These are phyloP conservation scores for Rhodinocichla rosea DNA, from an alignment of 2,113 vertebrate species.

Conservation along the genomic window DNA sequence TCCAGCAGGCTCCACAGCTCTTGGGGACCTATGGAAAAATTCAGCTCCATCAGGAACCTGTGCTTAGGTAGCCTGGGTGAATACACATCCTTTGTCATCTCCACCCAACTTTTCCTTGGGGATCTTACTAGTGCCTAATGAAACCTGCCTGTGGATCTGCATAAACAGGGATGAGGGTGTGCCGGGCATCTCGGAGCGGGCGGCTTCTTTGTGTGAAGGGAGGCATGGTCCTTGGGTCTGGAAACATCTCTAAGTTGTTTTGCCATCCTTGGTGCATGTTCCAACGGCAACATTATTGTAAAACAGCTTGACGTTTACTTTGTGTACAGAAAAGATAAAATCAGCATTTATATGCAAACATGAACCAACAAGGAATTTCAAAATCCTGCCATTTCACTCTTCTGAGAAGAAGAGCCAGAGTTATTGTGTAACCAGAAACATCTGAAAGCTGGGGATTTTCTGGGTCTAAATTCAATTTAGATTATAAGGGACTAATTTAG, in stretches of 20 bases:
- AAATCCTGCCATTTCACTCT: conserved; percentile 60
- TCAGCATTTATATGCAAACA: conserved; percentile 72
- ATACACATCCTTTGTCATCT: not conserved
- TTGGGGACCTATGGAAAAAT: not conserved
- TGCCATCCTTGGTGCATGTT: conserved; percentile 41
- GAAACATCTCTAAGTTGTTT: conserved; percentile 54
- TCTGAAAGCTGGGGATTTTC: conserved; percentile 58
- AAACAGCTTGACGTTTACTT: conserved; percentile 62
- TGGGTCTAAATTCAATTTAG: conserved; percentile 62
- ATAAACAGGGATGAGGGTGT: not conserved
- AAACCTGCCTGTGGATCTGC: not conserved
- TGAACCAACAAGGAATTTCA: conserved; percentile 69
- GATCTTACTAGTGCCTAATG: not conserved
- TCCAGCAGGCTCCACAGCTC: not conserved
- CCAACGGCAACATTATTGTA: conserved; percentile 64
- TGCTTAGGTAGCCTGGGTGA: not conserved
- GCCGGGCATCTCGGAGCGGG: not conserved
- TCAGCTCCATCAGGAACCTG: not conserved
- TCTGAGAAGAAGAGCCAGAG: conserved; percentile 52
- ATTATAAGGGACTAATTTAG: conserved; percentile 52
- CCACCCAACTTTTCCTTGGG: not conserved
- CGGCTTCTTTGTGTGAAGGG: not conserved
- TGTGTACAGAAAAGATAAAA: conserved; percentile 69
- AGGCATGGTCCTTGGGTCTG: conserved; percentile 22
- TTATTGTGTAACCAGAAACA: conserved; percentile 68